Evolutionary conservation across 2,113 vertebrate species (phyloP), one percentile per base, ranked within the genome.

Genomic region (Atractosteus spatula): DNA sequence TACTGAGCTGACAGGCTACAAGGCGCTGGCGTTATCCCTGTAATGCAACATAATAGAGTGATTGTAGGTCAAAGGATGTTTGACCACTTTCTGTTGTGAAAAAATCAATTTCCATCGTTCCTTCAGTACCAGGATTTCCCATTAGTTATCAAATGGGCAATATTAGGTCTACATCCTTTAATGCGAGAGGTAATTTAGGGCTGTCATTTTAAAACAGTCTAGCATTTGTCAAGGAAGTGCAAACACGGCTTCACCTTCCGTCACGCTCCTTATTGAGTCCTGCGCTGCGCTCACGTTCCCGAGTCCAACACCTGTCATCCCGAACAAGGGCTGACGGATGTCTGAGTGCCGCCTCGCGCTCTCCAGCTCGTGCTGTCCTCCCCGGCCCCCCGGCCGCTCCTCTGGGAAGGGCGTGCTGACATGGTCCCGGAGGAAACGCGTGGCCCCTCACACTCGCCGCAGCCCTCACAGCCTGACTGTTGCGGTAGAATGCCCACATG

Each of bases 251-350:
- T 82, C 79, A 62, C 57, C 68, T 88, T 80, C 78, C 77, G 74
- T 87, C 83, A 74, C 61, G 67, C 68, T 70, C 83, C 71, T 88
- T 85, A 82, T 44, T 78, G 78, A 87, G 72, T 85, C 71, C 66
- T 79, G 69, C 59, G 13, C 75, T 85, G 67, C 79, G 78, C 85
- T 88, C 77, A 77, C 74, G 29, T 80, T 80, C 79, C 69, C 75
- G 85, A 80, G 84, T 92, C 82, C 89, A 86, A 86, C 78, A 82
- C 72, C 76, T 91, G 86, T 89, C 87, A 87, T 86, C 82, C 87
- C 86, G 84, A 79, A 78, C 71, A 86, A 83, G 86, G 85, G 82
- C 86, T 90, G 83, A 90, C 82, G 88, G 87, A 86, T 88, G 80
- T 81, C 92, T 89, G 83, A 90, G 88, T 63, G 79, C 76, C 86